Evolutionary conservation across 2,888 invertebrate genomes (phyloP).

Genomic region (Litoditis marina): DNA sequence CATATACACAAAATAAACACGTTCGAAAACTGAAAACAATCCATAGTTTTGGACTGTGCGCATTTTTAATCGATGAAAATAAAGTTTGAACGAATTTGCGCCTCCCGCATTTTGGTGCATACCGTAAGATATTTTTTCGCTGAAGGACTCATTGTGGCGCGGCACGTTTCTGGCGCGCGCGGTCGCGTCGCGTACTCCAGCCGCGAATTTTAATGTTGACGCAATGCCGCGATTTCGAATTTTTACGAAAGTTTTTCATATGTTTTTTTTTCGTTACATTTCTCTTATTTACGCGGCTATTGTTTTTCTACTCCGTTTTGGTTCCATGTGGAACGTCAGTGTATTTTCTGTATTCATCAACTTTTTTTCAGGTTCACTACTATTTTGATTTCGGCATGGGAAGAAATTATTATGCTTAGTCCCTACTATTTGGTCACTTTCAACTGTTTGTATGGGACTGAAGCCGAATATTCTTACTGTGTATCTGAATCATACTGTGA

Average conservation of each 20-base stretch:
- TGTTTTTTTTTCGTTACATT: background rate
- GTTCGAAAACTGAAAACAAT: no score
- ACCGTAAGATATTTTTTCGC: background rate
- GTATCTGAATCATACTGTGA: slow-evolving; percentile 4
- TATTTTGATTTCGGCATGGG: background rate
- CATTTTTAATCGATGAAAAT: no score
- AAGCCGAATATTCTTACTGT: slow-evolving; percentile 7
- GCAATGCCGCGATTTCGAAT: background rate
- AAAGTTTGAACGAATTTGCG: no score
- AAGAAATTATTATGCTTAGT: background rate
- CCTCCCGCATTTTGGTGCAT: slow-evolving; percentile 10
- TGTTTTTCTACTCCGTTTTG: background rate
- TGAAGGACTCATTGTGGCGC: slow-evolving; percentile 1
- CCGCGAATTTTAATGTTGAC: no score
- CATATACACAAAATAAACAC: no score
- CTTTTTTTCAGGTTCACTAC: background rate
- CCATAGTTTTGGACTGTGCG: no score
- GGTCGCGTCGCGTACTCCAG: background rate
- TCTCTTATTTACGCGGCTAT: background rate
- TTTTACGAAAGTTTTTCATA: background rate
- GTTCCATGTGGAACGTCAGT: background rate
- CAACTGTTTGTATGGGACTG: slow-evolving; percentile 17
- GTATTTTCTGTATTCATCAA: background rate
- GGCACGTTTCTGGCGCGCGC: background rate
- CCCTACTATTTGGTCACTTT: background rate